These are phyloP conservation scores for Andrena flavipes DNA, from an alignment of 2,888 invertebrate species.

Conservation along the genomic window DNA sequence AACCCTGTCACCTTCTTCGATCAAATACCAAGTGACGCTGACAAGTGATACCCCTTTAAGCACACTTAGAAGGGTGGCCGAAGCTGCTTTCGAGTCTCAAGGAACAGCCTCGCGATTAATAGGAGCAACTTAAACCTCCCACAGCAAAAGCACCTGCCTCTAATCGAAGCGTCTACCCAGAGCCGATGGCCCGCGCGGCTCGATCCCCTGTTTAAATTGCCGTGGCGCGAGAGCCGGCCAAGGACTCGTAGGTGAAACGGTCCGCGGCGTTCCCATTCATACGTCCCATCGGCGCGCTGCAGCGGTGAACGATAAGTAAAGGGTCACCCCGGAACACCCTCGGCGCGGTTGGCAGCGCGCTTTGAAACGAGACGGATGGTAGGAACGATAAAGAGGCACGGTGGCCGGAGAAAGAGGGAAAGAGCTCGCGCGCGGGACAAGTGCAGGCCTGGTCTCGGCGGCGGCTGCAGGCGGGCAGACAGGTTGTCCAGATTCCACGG, in stretches of 20 bases:
- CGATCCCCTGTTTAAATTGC: not conserved
- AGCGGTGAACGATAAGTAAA: slow-evolving; percentile 70
- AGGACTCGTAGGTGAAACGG: slow-evolving; percentile 40
- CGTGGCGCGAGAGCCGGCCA: slow-evolving; percentile 5
- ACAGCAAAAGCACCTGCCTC: not conserved
- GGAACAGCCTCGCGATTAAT: no score
- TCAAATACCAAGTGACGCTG: no score
- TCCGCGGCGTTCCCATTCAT: slow-evolving; percentile 45
- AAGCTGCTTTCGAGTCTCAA: no score
- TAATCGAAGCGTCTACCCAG: not conserved
- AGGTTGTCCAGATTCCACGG: slow-evolving; percentile 85
- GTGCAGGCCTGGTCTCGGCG: slow-evolving; percentile 78
- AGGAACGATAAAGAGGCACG: slow-evolving; percentile 25
- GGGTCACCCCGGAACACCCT: slow-evolving; percentile 70
- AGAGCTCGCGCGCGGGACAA: slow-evolving; percentile 74
- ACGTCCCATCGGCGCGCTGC: slow-evolving; percentile 35
- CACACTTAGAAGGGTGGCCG: no score
- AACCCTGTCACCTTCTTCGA: no score
- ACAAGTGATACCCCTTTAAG: no score
- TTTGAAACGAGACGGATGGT: slow-evolving; percentile 64
- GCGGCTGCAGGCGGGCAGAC: slow-evolving; percentile 81
- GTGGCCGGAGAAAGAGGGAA: slow-evolving; percentile 33
- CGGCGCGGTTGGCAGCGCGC: slow-evolving; percentile 58
- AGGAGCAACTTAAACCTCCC: not conserved
- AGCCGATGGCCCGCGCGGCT: no score